A percentile compares a stretch with the other conserved stretches of the same genome.
These are phyloP conservation scores for Prietella phreatophila DNA, from an alignment of 2,113 vertebrate genomes.

Conservation along the genomic window DNA sequence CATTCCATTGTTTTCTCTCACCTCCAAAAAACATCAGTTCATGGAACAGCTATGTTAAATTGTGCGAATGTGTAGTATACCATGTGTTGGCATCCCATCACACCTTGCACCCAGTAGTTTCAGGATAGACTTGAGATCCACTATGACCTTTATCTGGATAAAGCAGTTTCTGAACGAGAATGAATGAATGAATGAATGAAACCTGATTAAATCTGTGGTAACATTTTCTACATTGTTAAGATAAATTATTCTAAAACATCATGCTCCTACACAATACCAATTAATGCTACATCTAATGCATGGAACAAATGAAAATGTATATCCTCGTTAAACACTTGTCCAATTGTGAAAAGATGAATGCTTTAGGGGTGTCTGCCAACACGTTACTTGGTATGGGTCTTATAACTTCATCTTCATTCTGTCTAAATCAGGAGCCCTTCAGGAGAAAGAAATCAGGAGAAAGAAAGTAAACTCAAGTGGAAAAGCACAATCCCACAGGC, in stretches of 20 bases:
- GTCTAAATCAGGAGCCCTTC: not conserved
- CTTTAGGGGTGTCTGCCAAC: not conserved
- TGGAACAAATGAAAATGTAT: slow-evolving; percentile 17
- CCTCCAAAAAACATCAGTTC: not conserved
- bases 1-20: not conserved
- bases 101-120: not conserved
- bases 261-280: not conserved
- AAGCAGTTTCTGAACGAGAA: not conserved
- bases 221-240: not conserved
- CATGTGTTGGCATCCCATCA: not conserved
- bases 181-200: not conserved
- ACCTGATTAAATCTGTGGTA: not conserved
- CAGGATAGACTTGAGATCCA: not conserved
- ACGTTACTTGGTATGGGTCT: slow-evolving; percentile 3
- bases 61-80: not conserved
- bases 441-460: not conserved
- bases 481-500: not conserved
- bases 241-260: not conserved
- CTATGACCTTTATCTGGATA: not conserved
- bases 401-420: slow-evolving; percentile 22
- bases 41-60: not conserved
- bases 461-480: not conserved
- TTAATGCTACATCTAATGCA: not conserved
- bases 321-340: slow-evolving; percentile 10
- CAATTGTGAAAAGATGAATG: slow-evolving; percentile 15